These are phyloP conservation scores for Bicyclus anynana DNA, from an alignment of 1,140 invertebrate species.

Conservation along the genomic window DNA sequence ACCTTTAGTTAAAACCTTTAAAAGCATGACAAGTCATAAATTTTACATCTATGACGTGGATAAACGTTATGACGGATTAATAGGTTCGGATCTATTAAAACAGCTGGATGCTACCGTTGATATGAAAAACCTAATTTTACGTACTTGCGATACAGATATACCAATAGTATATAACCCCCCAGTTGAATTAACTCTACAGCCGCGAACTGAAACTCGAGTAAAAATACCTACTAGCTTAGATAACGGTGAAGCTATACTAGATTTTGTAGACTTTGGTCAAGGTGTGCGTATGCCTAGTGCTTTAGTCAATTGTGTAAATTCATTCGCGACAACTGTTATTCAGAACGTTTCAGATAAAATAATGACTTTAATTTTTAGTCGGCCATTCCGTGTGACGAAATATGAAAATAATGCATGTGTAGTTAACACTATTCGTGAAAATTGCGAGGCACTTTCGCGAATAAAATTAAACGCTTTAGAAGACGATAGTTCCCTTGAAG, in stretches of 20 bases:
- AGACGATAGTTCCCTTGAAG: no score
- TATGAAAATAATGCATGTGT: not conserved
- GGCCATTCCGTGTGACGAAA: not conserved
- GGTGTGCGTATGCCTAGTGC: not conserved
- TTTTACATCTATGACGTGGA: not conserved
- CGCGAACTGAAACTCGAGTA: slow-evolving; percentile 14
- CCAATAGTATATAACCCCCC: slow-evolving; percentile 26
- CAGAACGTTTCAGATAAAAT: not conserved
- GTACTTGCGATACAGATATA: slow-evolving; percentile 20
- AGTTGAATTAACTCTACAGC: slow-evolving; percentile 7
- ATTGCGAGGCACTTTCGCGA: slow-evolving; percentile 15
- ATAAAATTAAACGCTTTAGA: slow-evolving; percentile 7
- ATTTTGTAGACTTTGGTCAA: not conserved
- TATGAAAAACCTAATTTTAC: slow-evolving; percentile 23
- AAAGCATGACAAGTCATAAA: not conserved
- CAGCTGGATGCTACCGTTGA: slow-evolving; percentile 27
- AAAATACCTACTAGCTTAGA: slow-evolving; percentile 9
- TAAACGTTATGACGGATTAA: slow-evolving; percentile 28
- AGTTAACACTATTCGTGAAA: not conserved
- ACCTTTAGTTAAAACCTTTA: slow-evolving; percentile 21
- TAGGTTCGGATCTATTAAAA: slow-evolving; percentile 33
- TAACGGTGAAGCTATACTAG: slow-evolving; percentile 9
- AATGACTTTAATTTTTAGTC: not conserved
- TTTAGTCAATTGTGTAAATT: not conserved
- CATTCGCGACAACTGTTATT: not conserved